Percentiles rank a stretch among this genome's conserved stretches.
These are phyloP conservation scores for Apogon talboti DNA, from an alignment of 2,797 vertebrate genomes.

Conservation along the genomic window DNA sequence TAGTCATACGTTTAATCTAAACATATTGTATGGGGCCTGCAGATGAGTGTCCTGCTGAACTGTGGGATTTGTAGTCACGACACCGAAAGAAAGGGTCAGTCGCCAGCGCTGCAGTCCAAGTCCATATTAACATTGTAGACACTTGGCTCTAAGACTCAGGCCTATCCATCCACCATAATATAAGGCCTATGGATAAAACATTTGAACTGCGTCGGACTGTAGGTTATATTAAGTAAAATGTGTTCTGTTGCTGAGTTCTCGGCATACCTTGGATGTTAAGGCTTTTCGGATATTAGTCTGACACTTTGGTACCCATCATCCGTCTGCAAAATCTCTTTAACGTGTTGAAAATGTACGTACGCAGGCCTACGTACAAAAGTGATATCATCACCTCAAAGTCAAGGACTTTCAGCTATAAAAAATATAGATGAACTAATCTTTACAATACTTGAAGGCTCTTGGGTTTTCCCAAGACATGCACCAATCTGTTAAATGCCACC, in stretches of 20 bases:
- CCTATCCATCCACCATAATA: background rate
- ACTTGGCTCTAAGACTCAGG: background rate
- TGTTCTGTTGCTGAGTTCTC: no score
- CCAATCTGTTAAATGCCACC: background rate
- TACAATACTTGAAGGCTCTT: no score
- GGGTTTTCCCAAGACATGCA: conserved; percentile 9
- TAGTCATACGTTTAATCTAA: background rate
- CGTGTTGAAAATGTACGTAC: conserved; percentile 9
- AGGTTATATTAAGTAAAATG: background rate
- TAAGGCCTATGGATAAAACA: background rate
- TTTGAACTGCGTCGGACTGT: background rate
- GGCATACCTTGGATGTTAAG: no score
- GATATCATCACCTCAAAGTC: conserved; percentile 71
- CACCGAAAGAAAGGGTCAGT: background rate
- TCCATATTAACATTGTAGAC: conserved; percentile 45
- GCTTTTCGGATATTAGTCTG: no score
- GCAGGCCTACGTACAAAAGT: conserved; percentile 31
- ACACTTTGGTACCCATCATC: background rate
- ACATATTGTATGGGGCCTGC: conserved; percentile 12
- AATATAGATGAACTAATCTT: no score
- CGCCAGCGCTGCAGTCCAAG: conserved; percentile 53
- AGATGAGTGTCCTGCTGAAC: conserved; percentile 53
- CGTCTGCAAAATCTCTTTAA: background rate
- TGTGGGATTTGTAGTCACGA: conserved; percentile 78
- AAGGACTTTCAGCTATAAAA: conserved; percentile 57